Conservation (phyloP, 2,797 vertebrate genomes). For the Sphenopsis melanotis region DNA sequence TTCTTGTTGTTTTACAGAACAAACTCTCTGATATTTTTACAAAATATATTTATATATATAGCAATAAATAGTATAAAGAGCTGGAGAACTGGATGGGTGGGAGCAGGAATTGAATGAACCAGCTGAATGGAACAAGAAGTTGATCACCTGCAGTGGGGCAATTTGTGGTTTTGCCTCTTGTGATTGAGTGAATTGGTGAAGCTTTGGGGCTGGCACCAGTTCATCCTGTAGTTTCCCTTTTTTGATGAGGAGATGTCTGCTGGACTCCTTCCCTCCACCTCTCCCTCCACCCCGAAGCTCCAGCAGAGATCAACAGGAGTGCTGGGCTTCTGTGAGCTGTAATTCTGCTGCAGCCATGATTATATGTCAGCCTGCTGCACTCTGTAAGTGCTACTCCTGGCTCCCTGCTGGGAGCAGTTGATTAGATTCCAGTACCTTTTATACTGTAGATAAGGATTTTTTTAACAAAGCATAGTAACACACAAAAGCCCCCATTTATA, state of each 20-base stretch:
- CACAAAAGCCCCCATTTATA: background rate
- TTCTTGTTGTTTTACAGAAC: background rate
- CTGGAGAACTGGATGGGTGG: background rate
- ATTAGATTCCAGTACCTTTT: constrained; percentile 55
- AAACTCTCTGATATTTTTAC: background rate
- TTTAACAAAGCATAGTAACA: constrained; percentile 4
- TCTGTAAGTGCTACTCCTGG: constrained; percentile 14
- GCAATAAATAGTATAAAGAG: background rate
- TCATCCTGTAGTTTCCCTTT: background rate
- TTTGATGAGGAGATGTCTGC: background rate
- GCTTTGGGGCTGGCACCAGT: background rate
- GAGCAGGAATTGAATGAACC: background rate
- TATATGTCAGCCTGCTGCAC: constrained; percentile 28
- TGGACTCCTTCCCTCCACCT: background rate
- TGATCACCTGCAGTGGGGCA: background rate
- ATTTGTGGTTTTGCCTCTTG: background rate
- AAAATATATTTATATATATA: background rate
- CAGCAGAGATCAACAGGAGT: constrained; percentile 17
- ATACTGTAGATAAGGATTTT: background rate
- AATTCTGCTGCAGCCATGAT: constrained; percentile 34
- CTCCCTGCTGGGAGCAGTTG: constrained; percentile 34
- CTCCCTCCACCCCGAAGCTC: background rate
- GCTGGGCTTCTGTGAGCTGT: constrained; percentile 6
- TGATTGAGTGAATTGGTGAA: background rate
- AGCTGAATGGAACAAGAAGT: background rate